These are phyloP conservation scores for Eidolon helvum DNA, from an alignment of 2,113 vertebrate genomes.

Conservation along the genomic window DNA sequence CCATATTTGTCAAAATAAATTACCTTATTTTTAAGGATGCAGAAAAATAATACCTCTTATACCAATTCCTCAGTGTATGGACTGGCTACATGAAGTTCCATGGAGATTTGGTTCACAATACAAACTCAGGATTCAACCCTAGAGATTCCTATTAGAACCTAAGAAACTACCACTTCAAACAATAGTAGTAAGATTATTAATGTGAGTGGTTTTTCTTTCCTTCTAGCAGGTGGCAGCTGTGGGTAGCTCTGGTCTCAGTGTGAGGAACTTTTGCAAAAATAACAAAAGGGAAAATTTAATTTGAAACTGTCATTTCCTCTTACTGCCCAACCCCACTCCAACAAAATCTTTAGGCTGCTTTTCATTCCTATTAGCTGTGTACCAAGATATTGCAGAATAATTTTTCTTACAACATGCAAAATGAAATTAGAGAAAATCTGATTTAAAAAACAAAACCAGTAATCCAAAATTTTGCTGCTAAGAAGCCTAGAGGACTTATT, in stretches of 20 bases:
- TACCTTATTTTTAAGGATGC: slow-evolving; percentile 2
- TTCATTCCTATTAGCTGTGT: background rate
- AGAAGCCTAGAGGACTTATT: background rate
- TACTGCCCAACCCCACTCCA: background rate
- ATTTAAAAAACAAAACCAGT: background rate
- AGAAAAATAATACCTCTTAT: background rate
- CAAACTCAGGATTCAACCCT: background rate
- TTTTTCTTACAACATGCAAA: slow-evolving; percentile 19
- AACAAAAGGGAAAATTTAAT: background rate
- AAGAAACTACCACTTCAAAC: background rate
- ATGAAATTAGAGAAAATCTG: slow-evolving; percentile 7
- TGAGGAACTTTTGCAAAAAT: background rate
- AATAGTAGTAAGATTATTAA: background rate
- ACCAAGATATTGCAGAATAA: background rate
- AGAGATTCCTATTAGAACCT: background rate
- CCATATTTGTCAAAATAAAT: slow-evolving; percentile 18
- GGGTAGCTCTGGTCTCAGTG: background rate
- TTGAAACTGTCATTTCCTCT: background rate
- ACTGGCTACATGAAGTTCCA: slow-evolving; percentile 7
- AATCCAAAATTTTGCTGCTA: background rate
- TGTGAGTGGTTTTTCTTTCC: background rate
- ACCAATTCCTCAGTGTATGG: background rate
- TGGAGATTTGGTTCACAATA: slow-evolving; percentile 7
- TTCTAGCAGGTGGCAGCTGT: slow-evolving; percentile 28
- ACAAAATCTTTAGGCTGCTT: background rate